These are phyloP conservation scores for Gymnosoma rotundatum DNA, from an alignment of 2,888 invertebrate genomes.

Conservation along the genomic window DNA sequence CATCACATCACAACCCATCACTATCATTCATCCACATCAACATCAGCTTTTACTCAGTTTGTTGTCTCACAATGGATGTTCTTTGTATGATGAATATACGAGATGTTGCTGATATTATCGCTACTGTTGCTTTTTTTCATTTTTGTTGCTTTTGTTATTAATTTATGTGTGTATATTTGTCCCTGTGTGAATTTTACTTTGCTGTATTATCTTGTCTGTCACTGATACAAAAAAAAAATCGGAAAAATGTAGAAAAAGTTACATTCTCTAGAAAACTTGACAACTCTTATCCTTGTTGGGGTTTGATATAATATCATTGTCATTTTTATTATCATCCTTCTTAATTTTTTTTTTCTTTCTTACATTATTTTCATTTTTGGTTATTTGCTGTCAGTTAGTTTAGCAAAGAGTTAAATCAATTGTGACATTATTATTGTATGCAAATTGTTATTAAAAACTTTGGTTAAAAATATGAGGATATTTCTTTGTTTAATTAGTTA, in stretches of 20 bases:
- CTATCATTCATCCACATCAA: slow-evolving; percentile 67
- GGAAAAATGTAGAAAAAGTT: neutral
- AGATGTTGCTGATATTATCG: slow-evolving; percentile 45
- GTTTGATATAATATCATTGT: slow-evolving; percentile 52
- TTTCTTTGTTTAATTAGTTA: slow-evolving; percentile 38
- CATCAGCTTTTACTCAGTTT: slow-evolving; percentile 54
- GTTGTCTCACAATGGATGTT: slow-evolving; percentile 46
- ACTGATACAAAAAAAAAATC: slow-evolving; percentile 27
- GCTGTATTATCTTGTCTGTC: slow-evolving; percentile 35
- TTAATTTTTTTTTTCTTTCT: slow-evolving; percentile 19
- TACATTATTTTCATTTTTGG: neutral
- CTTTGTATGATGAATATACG: slow-evolving; percentile 29
- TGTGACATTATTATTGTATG: slow-evolving; percentile 62
- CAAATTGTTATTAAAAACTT: slow-evolving; percentile 52
- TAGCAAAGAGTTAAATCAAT: slow-evolving; percentile 53
- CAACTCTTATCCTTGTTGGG: slow-evolving; percentile 67
- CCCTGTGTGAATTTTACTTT: neutral
- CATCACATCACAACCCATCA: slow-evolving; percentile 68
- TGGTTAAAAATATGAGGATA: neutral
- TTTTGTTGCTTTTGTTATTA: slow-evolving; percentile 4
- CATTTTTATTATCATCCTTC: slow-evolving; percentile 71
- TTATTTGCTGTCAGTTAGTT: slow-evolving; percentile 45
- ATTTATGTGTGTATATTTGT: slow-evolving; percentile 21
- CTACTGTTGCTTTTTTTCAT: slow-evolving; percentile 8
- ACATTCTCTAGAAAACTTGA: slow-evolving; percentile 64